These are phyloP conservation scores for Drosophila incognita DNA, from an alignment of 2,888 invertebrate species.

Conservation along the genomic window DNA sequence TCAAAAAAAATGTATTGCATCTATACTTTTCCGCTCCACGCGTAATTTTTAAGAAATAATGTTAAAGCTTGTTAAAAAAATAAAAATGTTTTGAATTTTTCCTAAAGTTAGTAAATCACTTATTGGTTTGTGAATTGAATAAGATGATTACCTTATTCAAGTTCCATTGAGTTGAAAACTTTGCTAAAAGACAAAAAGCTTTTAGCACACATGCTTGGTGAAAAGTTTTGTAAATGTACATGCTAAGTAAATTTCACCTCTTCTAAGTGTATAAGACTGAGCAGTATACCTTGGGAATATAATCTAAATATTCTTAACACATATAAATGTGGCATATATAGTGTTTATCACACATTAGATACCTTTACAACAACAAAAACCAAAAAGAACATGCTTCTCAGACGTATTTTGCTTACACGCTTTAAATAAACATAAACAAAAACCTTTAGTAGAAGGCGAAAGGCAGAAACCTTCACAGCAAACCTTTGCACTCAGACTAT, in stretches of 20 bases:
- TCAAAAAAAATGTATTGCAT: neutral
- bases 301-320: neutral
- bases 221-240: constrained; percentile 1
- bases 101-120: neutral
- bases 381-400: neutral
- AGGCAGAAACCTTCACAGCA: neutral
- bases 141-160: neutral
- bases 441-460: neutral
- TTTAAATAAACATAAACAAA: neutral
- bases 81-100: neutral
- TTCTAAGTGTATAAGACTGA: neutral
- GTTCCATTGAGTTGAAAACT: neutral
- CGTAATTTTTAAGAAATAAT: neutral
- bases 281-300: neutral
- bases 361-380: neutral
- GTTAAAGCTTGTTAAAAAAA: neutral
- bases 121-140: neutral
- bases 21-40: neutral
- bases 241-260: constrained; percentile 1
- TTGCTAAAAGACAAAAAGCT: constrained; percentile 5
- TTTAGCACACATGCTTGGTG: neutral
- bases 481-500: neutral
- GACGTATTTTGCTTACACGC: neutral
- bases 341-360: neutral
- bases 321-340: neutral